phyloP scores from a whole-genome alignment of 2,113 vertebrate genomes.

The Psettodes erumei region DNA sequence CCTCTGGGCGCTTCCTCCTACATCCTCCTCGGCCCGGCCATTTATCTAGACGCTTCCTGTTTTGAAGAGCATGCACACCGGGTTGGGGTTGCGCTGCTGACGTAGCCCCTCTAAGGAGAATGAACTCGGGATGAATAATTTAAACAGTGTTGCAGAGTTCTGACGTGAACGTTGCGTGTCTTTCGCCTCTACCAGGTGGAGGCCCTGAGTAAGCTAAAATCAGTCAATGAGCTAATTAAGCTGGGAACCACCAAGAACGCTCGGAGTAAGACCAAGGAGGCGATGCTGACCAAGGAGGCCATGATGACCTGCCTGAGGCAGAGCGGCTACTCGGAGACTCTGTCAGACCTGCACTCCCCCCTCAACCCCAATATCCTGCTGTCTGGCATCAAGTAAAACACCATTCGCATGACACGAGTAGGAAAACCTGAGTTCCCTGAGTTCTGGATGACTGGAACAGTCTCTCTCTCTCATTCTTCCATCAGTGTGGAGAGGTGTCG shows the following conservation, averaged over 20 bases:
- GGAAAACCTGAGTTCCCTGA: too few species aligned
- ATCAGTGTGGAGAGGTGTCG: conserved; percentile 94
- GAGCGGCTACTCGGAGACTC: conserved; percentile 92
- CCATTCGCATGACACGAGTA: neutral
- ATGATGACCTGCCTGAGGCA: conserved; percentile 96
- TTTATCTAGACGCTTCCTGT: conserved; percentile 64
- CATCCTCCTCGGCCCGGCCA: conserved; percentile 57
- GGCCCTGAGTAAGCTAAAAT: conserved; percentile 96
- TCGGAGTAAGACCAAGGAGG: conserved; percentile 92
- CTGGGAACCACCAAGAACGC: conserved; percentile 91
- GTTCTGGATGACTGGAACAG: too few species aligned
- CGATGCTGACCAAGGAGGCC: conserved; percentile 92
- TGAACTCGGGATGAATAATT: neutral
- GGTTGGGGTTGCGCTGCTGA: conserved; percentile 19
- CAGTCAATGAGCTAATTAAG: conserved; percentile 95
- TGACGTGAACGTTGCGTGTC: neutral
- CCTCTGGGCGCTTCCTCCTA: conserved; percentile 41
- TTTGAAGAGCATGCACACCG: conserved; percentile 17
- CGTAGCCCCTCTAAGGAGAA: conserved; percentile 1
- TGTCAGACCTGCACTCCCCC: conserved; percentile 93
- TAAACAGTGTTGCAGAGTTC: neutral
- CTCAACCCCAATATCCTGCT: conserved; percentile 93
- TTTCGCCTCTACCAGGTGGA: conserved; percentile 86
- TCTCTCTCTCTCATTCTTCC: neutral
- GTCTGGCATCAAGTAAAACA: conserved; percentile 93